phyloP scores from a whole-genome alignment of 1,140 invertebrate genomes.

The Plutomurus gul region DNA sequence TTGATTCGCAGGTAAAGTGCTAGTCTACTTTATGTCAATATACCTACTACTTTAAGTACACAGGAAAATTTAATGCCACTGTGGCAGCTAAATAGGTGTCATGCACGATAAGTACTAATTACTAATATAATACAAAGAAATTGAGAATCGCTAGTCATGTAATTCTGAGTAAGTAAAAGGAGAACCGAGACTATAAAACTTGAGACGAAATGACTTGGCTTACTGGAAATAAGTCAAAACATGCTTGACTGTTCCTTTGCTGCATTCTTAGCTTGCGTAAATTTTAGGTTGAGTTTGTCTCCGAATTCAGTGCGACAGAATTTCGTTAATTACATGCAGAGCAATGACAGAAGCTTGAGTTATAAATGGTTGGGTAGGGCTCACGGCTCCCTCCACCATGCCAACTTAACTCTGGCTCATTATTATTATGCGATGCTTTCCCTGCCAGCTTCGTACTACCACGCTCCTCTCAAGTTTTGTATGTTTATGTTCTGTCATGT shows the following conservation, averaged over 20 bases:
- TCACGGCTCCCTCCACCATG: conserved; percentile 1
- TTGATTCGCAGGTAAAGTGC: too few relatives aligned
- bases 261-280: not conserved
- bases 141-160: too few relatives aligned
- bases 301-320: conserved; percentile 30
- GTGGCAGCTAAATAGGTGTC: too few relatives aligned
- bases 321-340: conserved; percentile 35
- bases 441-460: conserved; percentile 4
- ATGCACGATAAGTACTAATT: too few relatives aligned
- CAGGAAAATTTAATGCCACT: too few relatives aligned
- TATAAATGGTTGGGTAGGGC: conserved; percentile 24
- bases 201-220: not conserved
- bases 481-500: too few relatives aligned
- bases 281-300: conserved; percentile 3
- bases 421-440: conserved; percentile 24
- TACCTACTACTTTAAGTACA: too few relatives aligned
- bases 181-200: not conserved
- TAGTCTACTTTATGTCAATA: too few relatives aligned
- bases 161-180: not conserved
- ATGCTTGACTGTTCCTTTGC: not conserved
- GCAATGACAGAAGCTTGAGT: conserved; percentile 33
- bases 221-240: not conserved
- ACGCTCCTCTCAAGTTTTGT: too few relatives aligned
- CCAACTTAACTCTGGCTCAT: conserved; percentile 25
- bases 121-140: too few relatives aligned